phyloP scores from a whole-genome alignment of 2,113 vertebrate genomes.

The Ariopsis seemanni region DNA sequence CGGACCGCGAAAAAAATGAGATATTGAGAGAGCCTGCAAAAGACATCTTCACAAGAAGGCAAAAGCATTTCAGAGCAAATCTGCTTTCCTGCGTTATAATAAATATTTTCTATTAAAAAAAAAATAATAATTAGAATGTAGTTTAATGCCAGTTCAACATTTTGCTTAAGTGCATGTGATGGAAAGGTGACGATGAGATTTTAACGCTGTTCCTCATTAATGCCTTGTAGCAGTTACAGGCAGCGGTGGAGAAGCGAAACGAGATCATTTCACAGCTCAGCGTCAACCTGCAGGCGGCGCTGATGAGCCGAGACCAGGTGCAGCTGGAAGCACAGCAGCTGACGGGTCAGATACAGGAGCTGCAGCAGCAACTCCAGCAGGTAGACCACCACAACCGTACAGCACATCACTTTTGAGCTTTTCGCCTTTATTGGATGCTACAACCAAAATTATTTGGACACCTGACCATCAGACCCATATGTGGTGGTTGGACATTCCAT shows the following conservation, averaged over 20 bases:
- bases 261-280: slow-evolving; percentile 77
- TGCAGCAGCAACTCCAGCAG: slow-evolving; percentile 81
- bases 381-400: slow-evolving; percentile 49
- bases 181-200: background rate
- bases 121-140: background rate
- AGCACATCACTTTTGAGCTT: too few species aligned
- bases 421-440: too few species aligned
- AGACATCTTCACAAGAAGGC: too few species aligned
- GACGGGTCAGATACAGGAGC: slow-evolving; percentile 70
- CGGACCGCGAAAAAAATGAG: too few species aligned
- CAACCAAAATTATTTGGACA: too few species aligned
- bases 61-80: background rate
- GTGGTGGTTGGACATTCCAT: background rate
- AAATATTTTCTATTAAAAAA: background rate
- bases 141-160: background rate
- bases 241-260: slow-evolving; percentile 77
- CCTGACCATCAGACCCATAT: too few species aligned
- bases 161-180: background rate
- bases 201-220: background rate
- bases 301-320: slow-evolving; percentile 70
- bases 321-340: slow-evolving; percentile 73
- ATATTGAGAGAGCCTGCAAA: too few species aligned
- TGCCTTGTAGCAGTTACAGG: slow-evolving; percentile 70
- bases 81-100: background rate
- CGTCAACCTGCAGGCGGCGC: slow-evolving; percentile 73